Evolutionary conservation across 2,113 vertebrate genomes (phyloP).

Genomic region (Saguinus imperator): DNA sequence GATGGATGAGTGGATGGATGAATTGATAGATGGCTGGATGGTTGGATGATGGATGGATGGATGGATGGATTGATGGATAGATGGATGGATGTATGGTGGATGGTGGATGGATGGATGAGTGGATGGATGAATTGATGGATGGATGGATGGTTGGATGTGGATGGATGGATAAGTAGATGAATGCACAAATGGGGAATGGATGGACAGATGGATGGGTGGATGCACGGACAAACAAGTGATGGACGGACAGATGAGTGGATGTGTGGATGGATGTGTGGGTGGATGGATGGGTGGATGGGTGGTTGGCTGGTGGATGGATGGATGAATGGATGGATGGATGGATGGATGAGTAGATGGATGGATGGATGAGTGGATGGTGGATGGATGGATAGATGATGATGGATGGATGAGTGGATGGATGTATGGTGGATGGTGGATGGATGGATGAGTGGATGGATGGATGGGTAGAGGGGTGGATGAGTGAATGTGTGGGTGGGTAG

Average conservation of each 20-base stretch:
- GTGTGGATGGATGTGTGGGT: too few relatives aligned
- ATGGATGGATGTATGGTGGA: fast-evolving
- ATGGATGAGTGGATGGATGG: not conserved
- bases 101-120: too few relatives aligned
- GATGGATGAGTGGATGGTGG: not conserved
- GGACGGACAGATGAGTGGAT: too few relatives aligned
- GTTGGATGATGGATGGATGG: too few relatives aligned
- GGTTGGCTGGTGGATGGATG: fast-evolving
- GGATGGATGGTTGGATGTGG: fast-evolving
- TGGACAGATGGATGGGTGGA: too few relatives aligned
- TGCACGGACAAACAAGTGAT: too few relatives aligned
- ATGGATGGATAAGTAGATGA: fast-evolving
- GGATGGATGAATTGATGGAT: fast-evolving
- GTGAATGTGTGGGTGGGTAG: not conserved
- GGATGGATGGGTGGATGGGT: too few relatives aligned
- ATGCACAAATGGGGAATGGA: fast-evolving
- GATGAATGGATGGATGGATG: not conserved
- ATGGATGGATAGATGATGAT: fast-evolving
- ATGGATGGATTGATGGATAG: too few relatives aligned
- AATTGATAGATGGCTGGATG: fast-evolving
- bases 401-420: not conserved
- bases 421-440: too few relatives aligned
- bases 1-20: too few relatives aligned
- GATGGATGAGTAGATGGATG: not conserved
- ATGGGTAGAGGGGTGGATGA: fast-evolving